Base-by-base conservation (phyloP, 2,797 vertebrate genomes). In the Gymnodraco acuticeps region DNA sequence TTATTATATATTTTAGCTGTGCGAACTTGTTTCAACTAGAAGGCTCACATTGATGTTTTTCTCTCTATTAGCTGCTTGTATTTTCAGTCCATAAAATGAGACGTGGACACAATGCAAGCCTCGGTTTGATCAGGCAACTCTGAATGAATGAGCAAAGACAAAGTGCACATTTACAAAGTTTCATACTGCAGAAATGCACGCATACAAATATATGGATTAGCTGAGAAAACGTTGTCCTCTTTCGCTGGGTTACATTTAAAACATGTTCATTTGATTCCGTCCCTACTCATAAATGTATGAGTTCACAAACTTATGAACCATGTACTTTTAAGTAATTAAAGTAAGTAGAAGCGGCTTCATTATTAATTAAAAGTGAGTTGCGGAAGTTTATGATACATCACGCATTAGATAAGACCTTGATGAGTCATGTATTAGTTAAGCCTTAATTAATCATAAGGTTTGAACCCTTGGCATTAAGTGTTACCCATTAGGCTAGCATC, bases 361-460 rank as follows among this genome's bases (percentile, higher is more conserved):
- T 46, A 71, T 68, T 73, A 61, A 80, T 85, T 80, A 43, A 80
- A 64, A 31, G 19, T 12, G 60, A 84, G 42, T 41, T 75, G 47
- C 14, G 3, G 19, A 77, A 79, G 62, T 79, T 77, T 63, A 75
- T 68, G 53, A 69, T 61, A 69, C 67, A 81, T 79, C 53, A 70
- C 67, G 74, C 68, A 76, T 74, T 74, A 52, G 62, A 70, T 66
- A 55, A 63, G 67, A 64, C 50, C 41, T 50, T 23, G 41, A 73
- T 73, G 75, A 77, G 62, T 81, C 47, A 64, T 76, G 47, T 60
- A 81, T 81, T 78, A 52, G 63, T 59, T 52, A 46, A 54, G 59
- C 27, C 72, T 81, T 55, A 64, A 84, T 87, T 59, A 80, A 65
- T 70, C 33, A 84, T 70, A 19, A 80, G 38, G 48, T 58, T 51